These are phyloP conservation scores for Sebastes iracundus DNA, from an alignment of 2,797 vertebrate species.

Conservation along the genomic window DNA sequence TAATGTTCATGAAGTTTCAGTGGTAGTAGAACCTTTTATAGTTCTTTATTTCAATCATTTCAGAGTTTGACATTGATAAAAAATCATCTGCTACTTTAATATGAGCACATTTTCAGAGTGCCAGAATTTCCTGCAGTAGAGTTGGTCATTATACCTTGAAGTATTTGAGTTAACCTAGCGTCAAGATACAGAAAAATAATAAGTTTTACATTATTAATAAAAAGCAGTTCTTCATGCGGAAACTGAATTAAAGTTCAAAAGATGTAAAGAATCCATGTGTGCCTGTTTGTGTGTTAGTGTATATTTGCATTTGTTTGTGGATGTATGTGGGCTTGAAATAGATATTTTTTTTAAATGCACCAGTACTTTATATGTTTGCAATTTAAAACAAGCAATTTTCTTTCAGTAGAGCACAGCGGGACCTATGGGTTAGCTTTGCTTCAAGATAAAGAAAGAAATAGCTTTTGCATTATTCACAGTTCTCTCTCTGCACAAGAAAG, in stretches of 20 bases:
- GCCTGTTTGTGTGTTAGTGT: neutral
- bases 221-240: neutral
- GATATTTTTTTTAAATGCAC: neutral
- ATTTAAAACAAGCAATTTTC: neutral
- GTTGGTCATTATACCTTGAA: neutral
- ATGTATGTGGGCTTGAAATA: neutral
- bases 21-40: neutral
- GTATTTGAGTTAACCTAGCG: neutral
- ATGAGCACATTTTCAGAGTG: neutral
- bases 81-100: neutral
- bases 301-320: neutral
- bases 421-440: neutral
- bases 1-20: neutral
- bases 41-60: neutral
- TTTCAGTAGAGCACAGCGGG: neutral
- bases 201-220: neutral
- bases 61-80: neutral
- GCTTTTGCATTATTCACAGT: conserved; percentile 38
- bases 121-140: neutral
- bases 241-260: neutral
- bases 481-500: neutral
- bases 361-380: neutral
- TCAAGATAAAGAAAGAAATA: neutral
- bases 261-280: neutral
- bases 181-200: neutral